Evolutionary conservation across 2,888 invertebrate species (phyloP).

Genomic region (Hololepta plana): DNA sequence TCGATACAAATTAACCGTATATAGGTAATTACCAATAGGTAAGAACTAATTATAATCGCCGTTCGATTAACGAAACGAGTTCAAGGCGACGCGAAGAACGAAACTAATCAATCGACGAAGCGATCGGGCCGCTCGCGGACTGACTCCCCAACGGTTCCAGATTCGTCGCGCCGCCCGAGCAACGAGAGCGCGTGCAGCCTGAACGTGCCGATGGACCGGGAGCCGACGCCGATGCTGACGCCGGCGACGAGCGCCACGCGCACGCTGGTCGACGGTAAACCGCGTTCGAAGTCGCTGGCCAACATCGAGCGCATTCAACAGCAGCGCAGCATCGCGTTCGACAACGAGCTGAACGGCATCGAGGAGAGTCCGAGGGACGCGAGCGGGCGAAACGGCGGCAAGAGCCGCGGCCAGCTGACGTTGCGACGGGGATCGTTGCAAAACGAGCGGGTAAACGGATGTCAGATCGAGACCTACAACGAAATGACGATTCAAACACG

Average conservation of each 20-base stretch:
- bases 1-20: too few relatives aligned
- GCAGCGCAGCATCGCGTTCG: too few relatives aligned
- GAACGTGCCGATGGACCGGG: constrained; percentile 17
- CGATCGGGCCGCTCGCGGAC: neutral
- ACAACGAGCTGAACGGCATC: constrained; percentile 18
- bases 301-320: too few relatives aligned
- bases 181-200: constrained; percentile 21
- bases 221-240: constrained; percentile 13
- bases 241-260: constrained; percentile 8
- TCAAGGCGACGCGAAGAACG: too few relatives aligned
- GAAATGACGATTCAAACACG: too few relatives aligned
- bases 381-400: constrained; percentile 14
- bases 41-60: too few relatives aligned
- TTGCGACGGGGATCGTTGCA: constrained; percentile 19
- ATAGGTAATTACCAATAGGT: too few relatives aligned
- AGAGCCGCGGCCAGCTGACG: constrained; percentile 8
- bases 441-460: too few relatives aligned
- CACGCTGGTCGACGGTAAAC: constrained; percentile 9
- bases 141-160: constrained; percentile 11
- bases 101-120: constrained; percentile 3
- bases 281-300: constrained; percentile 18
- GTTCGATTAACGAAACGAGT: neutral
- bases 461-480: too few relatives aligned
- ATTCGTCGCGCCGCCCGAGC: constrained; percentile 20
- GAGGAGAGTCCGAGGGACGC: constrained; percentile 19